Base-by-base conservation (phyloP, 1,140 invertebrate species). In the Anastrepha obliqua region DNA sequence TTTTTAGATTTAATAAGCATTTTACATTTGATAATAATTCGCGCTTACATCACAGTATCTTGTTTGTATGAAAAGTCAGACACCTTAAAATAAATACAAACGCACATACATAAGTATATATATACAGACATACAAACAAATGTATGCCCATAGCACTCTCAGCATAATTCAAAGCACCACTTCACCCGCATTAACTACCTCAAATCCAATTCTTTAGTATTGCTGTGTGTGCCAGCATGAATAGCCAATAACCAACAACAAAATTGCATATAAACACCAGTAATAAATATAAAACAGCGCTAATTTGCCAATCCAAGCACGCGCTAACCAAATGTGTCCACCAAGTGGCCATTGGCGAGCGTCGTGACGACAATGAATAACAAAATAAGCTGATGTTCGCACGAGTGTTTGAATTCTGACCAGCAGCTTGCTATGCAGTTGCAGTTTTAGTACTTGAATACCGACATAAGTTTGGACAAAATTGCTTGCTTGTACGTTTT, bases 271-370 rank as follows among this genome's bases (percentile, higher is more conserved):
- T 8, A 20, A 70, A 42, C 39, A 29, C 29, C 29, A 29, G 29
- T 29, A 29, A 29, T 29, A 29, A 29, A 29, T 29, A 29, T 29
- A 29, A 29, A 29, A 29, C 29, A 29, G 29, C 29, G 29, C n/a
- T 81, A 17, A 81, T 55, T 81, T 55, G n/a, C 47, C 17, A 81
- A n/a, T 11, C 74, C 44, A 20, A 7, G n/a, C 74, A 81, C 74
- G 74, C 55, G 74, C 74, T 29, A 11, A 20, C 74, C 74, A 81
- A 81, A 81, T 81, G 74, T 81, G 74, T 81, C 74, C 74, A 81
- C 47, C 74, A 81, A 81, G 74, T 55, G 74, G 47, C 20, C 47
- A 81, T 55, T 81, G 51, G 47, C 29, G n/a, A 11, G 44, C 47
- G 47, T 29, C 47, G 74, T 55, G 74, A 81, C n/a, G 74, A 29